A percentile compares a stretch with the other conserved stretches of the same genome.
Conservation (phyloP, 2,797 vertebrate species). For the Amazona finschi region DNA sequence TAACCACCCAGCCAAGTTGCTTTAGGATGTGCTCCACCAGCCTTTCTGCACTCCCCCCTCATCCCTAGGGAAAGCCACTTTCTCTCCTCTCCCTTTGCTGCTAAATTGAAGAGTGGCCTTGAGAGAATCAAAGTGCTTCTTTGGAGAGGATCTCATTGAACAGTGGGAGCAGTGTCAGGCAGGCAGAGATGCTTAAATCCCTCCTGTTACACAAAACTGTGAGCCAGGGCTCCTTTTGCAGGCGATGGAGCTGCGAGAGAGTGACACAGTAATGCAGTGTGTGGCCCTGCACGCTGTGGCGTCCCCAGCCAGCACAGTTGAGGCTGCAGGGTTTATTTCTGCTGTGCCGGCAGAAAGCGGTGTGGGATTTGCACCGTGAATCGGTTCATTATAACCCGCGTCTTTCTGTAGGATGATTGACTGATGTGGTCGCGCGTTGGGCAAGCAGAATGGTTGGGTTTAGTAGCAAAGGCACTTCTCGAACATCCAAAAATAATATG, state of each 20-base stretch:
- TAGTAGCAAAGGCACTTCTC: neutral
- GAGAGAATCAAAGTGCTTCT: neutral
- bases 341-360: neutral
- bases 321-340: neutral
- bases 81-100: neutral
- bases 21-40: neutral
- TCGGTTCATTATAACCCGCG: neutral
- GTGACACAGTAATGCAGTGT: neutral
- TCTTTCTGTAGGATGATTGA: constrained; percentile 1
- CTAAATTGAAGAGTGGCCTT: neutral
- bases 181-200: neutral
- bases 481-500: neutral
- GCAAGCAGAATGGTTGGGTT: neutral
- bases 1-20: neutral
- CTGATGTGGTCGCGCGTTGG: neutral
- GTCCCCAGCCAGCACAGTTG: neutral
- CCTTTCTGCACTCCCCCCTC: neutral
- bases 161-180: neutral
- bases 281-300: neutral
- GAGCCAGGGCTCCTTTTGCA: neutral
- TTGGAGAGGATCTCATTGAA: neutral
- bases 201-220: neutral
- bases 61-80: neutral
- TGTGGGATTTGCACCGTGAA: constrained; percentile 6
- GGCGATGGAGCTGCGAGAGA: neutral